Conservation (phyloP, 1,140 invertebrate species). For the Littorina saxatilis region DNA sequence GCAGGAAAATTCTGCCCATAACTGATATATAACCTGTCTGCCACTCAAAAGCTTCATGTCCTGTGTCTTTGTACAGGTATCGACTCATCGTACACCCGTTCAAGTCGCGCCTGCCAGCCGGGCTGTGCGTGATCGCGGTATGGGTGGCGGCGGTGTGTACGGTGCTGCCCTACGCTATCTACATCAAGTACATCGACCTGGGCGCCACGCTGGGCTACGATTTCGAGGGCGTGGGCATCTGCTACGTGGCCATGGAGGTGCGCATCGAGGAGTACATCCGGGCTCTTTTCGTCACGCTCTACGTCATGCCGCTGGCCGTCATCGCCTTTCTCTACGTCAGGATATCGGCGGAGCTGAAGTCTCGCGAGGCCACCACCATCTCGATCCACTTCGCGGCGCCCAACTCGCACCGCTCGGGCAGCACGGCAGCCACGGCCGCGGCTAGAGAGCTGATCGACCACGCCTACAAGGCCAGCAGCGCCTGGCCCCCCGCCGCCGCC, state of each 20-base stretch:
- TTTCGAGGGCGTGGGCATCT: conserved; percentile 72
- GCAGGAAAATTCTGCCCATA: not conserved
- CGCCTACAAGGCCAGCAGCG: conserved; percentile 26
- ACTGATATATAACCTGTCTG: too few relatives aligned
- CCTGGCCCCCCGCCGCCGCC: conserved; percentile 9
- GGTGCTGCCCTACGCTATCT: conserved; percentile 85
- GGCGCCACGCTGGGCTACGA: conserved; percentile 76
- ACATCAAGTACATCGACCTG: conserved; percentile 83
- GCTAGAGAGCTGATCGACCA: conserved; percentile 31
- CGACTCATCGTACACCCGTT: conserved; percentile 81
- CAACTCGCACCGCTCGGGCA: conserved; percentile 42
- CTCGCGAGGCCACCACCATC: conserved; percentile 77
- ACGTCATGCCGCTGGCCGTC: conserved; percentile 81
- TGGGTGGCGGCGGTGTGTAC: conserved; percentile 84
- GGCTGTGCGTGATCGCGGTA: conserved; percentile 82
- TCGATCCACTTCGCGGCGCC: conserved; percentile 73
- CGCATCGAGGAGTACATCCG: conserved; percentile 75
- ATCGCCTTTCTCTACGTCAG: conserved; percentile 81
- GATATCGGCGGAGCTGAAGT: conserved; percentile 81
- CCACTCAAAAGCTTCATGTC: not conserved
- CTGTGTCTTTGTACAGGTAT: conserved; percentile 68
- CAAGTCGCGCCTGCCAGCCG: conserved; percentile 80
- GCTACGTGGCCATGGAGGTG: conserved; percentile 71
- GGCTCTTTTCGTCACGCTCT: conserved; percentile 78
- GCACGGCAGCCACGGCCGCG: conserved; percentile 8